These are phyloP conservation scores for Sebastes vulpes DNA, from an alignment of 2,797 vertebrate species.

Conservation along the genomic window DNA sequence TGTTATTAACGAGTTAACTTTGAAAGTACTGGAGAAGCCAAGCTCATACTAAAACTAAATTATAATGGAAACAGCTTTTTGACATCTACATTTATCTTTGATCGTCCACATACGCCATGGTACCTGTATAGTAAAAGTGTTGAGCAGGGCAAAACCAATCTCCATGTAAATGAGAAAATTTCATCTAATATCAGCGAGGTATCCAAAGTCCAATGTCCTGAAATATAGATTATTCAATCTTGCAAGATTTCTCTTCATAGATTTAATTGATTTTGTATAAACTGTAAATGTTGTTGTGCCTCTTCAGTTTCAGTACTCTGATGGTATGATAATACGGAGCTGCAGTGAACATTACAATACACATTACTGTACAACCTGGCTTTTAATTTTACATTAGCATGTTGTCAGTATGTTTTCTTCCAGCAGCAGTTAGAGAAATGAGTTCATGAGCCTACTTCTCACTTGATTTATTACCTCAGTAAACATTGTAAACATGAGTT, in stretches of 20 bases:
- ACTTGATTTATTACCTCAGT: too few species aligned
- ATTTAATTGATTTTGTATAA: background rate
- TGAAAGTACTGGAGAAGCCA: background rate
- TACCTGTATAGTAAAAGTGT: conserved; percentile 14
- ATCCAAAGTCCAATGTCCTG: conserved; percentile 2
- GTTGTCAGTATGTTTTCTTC: background rate
- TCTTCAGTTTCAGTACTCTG: background rate
- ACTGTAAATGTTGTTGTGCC: background rate
- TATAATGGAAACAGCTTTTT: conserved; percentile 1
- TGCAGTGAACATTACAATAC: background rate
- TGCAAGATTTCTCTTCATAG: background rate
- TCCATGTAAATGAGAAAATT: conserved; percentile 46
- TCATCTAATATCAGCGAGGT: background rate
- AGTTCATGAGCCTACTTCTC: background rate
- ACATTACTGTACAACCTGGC: background rate
- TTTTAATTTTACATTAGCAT: background rate
- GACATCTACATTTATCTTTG: conserved; percentile 1
- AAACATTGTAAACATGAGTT: too few species aligned
- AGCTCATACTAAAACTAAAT: background rate
- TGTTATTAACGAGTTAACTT: too few species aligned
- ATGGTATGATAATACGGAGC: background rate
- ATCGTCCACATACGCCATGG: background rate
- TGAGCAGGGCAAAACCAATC: conserved; percentile 41
- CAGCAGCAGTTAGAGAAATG: background rate
- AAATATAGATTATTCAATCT: conserved; percentile 20